Base-by-base conservation (phyloP, 2,888 invertebrate species). In the Xestia xanthographa region DNA sequence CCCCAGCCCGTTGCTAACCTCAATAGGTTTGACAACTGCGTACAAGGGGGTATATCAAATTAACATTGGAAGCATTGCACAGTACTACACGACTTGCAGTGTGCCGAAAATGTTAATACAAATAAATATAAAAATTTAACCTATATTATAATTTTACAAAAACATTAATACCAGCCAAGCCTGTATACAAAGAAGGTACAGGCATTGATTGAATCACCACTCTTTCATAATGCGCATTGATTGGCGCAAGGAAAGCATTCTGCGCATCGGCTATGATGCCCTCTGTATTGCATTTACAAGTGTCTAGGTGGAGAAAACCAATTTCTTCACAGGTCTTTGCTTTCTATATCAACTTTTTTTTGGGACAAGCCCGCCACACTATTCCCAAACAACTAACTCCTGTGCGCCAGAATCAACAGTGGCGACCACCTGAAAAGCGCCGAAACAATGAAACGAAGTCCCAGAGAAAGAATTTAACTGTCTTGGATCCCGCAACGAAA, bases 31-130 rank as follows among this genome's bases (percentile, higher is more conserved):
- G 90, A 80, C 88, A 91, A 90, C 95, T 95, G 95, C 94, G 93
- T 94, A 95, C 92, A 91, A 86, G 90, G 94, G 95, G 94, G 92
- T 86, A 92, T 82, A 92, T 72, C 53, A 83, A 90, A 14, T 72
- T 86, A 92, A 84, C 91, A 93, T 94, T 95, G 94, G 95, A 95
- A 95, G 94, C 94, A 92, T 86, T 90, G 85, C 86, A 87, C 43
- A 71, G 83, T 79, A 60, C 62, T 14, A 74, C 53, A 77, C 85
- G 88, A 83, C 74, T 79, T 89, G 84, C 87, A 91, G 88, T 92
- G 94, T 94, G 94, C 94, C 93, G 93, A 93, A 91, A 94, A 93
- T 93, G 91, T 80, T 92, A 84, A 90, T 72, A 94, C 93, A 94
- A 75, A 67, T 60, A 1, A 22, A 17, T 26, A 1, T n/a, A n/a